phyloP scores from a whole-genome alignment of 1,140 invertebrate genomes.

The Drosophila ercepeae region DNA sequence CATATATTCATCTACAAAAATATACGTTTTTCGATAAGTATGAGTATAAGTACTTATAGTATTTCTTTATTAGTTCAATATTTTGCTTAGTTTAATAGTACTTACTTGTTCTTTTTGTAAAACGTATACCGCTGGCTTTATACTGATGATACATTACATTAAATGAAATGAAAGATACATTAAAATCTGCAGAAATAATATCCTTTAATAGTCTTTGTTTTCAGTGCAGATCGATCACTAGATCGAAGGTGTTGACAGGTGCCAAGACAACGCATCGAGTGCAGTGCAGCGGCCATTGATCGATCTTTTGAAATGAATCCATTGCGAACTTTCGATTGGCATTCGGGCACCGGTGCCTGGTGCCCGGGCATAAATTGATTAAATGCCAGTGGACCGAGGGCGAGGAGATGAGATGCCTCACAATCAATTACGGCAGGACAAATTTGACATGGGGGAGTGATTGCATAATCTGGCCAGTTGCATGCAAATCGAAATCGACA shows the following conservation, averaged over 20 bases:
- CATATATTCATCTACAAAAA: too few relatives aligned
- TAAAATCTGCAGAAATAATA: too few relatives aligned
- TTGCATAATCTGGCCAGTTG: conserved; percentile 73
- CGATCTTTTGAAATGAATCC: conserved; percentile 12
- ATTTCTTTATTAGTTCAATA: too few relatives aligned
- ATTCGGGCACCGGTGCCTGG: conserved; percentile 6
- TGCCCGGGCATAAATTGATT: conserved; percentile 69
- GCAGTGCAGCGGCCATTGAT: conserved; percentile 12
- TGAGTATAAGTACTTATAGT: too few relatives aligned
- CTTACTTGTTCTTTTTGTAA: too few relatives aligned
- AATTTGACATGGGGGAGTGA: conserved; percentile 63
- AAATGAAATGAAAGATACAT: too few relatives aligned
- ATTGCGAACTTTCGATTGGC: conserved; percentile 10
- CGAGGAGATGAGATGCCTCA: conserved; percentile 39
- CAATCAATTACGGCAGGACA: conserved; percentile 78
- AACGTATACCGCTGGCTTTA: too few relatives aligned
- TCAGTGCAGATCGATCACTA: conserved; percentile 11
- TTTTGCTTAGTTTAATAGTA: too few relatives aligned
- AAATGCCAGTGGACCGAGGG: conserved; percentile 56
- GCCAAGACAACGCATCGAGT: conserved; percentile 34
- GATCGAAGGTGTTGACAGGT: conserved; percentile 51
- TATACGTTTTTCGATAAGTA: neutral
- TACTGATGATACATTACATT: too few relatives aligned
- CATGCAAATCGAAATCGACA: conserved; percentile 55
- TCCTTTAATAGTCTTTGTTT: neutral